These are phyloP conservation scores for Hemiscyllium ocellatum DNA, from an alignment of 2,113 vertebrate species.

Conservation along the genomic window DNA sequence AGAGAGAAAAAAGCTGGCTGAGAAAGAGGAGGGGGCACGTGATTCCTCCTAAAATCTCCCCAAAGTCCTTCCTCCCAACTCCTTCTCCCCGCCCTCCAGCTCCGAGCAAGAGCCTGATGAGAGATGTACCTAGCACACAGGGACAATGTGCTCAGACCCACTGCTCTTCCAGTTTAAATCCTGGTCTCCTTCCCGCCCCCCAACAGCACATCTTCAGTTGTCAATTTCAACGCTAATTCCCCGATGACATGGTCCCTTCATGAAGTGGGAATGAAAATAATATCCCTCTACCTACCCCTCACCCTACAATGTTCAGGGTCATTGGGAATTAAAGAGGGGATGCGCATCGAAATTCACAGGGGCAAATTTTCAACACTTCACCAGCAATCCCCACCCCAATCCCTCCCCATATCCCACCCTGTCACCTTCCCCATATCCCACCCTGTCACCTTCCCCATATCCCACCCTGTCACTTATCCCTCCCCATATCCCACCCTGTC, in stretches of 20 bases:
- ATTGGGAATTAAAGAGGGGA: not conserved
- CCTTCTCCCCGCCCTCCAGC: too few species aligned
- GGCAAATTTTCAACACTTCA: too few species aligned
- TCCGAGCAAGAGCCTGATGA: not conserved
- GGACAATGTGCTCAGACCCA: not conserved
- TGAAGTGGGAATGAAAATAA: too few species aligned
- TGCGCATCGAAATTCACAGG: not conserved
- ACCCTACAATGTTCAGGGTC: too few species aligned
- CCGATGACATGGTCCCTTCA: not conserved
- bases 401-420: not conserved
- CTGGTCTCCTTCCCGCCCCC: not conserved
- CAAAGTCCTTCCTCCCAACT: not conserved
- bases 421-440: too few species aligned
- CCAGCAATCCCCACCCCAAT: not conserved
- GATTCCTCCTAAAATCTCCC: conserved; percentile 24
- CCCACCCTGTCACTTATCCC: not conserved
- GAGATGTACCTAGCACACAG: not conserved
- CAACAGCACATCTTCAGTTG: too few species aligned
- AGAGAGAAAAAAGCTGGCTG: not conserved
- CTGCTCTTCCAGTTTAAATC: not conserved
- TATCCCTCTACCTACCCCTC: too few species aligned
- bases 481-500: not conserved
- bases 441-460: too few species aligned
- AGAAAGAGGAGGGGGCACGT: not conserved
- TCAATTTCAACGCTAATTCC: too few species aligned